A percentile compares a stretch with the other conserved stretches of the same genome.
Evolutionary conservation across 2,113 vertebrate genomes (phyloP).

Genomic region (Pleuronectes platessa): DNA sequence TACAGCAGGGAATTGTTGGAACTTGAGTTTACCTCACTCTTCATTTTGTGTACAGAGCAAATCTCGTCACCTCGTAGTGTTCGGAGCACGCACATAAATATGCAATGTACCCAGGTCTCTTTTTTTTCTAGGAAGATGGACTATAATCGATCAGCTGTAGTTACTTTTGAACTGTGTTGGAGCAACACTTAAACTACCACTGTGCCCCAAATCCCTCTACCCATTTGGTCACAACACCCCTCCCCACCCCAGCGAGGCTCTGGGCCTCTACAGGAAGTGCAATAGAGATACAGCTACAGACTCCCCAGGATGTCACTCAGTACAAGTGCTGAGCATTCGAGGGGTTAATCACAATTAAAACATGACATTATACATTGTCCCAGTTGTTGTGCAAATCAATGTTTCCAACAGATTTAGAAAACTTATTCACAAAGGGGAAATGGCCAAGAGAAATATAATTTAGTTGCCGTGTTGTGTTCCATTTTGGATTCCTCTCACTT

Average conservation of each 20-base stretch:
- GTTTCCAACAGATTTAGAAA: no score
- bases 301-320: no score
- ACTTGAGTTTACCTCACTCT: slow-evolving; percentile 41
- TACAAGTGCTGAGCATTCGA: no score
- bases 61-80: slow-evolving; percentile 18
- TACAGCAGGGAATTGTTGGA: not conserved
- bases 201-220: slow-evolving; percentile 21
- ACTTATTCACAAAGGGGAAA: no score
- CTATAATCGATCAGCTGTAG: slow-evolving; percentile 5
- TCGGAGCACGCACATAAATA: slow-evolving; percentile 33
- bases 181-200: slow-evolving; percentile 29
- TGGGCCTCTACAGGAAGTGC: slow-evolving; percentile 25
- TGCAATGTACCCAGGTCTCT: slow-evolving; percentile 42
- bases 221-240: not conserved
- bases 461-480: not conserved
- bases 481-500: not conserved
- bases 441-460: not conserved
- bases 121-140: not conserved
- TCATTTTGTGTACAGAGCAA: slow-evolving; percentile 28
- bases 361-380: no score
- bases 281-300: slow-evolving; percentile 12
- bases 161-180: slow-evolving; percentile 37
- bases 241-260: not conserved
- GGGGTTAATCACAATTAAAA: no score
- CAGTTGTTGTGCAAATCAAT: no score